phyloP scores from a whole-genome alignment of 2,888 invertebrate species.

The Lepeophtheirus nordmannii region DNA sequence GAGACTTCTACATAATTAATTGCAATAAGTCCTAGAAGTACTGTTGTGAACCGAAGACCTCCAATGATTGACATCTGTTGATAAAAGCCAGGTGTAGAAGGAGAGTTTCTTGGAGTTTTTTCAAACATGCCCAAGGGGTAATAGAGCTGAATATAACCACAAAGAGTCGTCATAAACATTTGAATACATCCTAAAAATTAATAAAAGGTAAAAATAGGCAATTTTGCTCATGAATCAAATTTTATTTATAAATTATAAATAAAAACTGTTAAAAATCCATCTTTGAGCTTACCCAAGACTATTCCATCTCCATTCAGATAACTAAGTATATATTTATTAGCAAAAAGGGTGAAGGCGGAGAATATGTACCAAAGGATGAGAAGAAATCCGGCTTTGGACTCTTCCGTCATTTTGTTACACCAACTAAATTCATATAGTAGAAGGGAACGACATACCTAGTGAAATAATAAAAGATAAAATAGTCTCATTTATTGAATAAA shows the following conservation, averaged over 20 bases:
- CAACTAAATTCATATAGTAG: no score
- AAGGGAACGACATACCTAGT: no score
- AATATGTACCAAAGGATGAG: conserved; percentile 20
- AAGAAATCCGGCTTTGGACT: background rate
- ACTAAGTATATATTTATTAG: conserved; percentile 59
- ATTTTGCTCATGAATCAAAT: background rate
- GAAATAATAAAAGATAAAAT: no score
- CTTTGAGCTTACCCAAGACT: conserved; percentile 45
- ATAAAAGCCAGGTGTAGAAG: conserved; percentile 50
- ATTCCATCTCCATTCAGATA: conserved; percentile 56
- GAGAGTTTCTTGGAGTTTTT: conserved; percentile 33
- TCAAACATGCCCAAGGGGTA: conserved; percentile 27
- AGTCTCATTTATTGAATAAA: no score
- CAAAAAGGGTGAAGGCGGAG: conserved; percentile 52
- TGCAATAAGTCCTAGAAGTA: conserved; percentile 54
- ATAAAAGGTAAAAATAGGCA: background rate
- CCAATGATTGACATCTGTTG: conserved; percentile 56
- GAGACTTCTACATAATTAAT: conserved; percentile 61
- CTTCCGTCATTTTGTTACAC: background rate
- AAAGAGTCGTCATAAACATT: conserved; percentile 54
- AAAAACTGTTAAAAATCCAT: conserved; percentile 23
- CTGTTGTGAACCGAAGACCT: conserved; percentile 51
- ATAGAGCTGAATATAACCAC: conserved; percentile 57
- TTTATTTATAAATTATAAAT: background rate
- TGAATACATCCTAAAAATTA: conserved; percentile 51